Base-by-base conservation (phyloP, 2,113 vertebrate species). In the Nymphicus hollandicus region DNA sequence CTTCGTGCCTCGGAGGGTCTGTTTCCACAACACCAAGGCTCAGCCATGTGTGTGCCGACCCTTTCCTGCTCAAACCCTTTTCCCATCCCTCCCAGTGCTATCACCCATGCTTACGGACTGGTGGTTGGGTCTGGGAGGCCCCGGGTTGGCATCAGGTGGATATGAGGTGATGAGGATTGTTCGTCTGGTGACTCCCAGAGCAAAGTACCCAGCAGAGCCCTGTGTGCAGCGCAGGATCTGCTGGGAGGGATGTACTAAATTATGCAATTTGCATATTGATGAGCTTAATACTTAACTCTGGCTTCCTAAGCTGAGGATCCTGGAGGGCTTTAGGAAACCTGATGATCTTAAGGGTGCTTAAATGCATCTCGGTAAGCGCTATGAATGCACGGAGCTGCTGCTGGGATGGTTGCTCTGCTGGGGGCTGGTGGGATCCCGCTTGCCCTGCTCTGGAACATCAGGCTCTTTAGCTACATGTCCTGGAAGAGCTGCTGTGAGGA, bases 41-140 rank as follows among this genome's bases (percentile, higher is more conserved):
- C 35, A 52, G 17, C 68, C 1, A 0, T 29, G 39, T 29, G 22
- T 8, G 4, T 68, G 19, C 69, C 1, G 0, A 17, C 43, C 16
- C 33, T 22, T 29, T 44, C 33, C 24, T 60, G 44, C 53, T 68
- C 35, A 47, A 50, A 58, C 17, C 55, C 43, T 39, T 68, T 46
- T 50, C 47, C 47, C 52, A 6, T n/a, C 58, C 29, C 17, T 72
- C 53, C 50, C 80, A n/a, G 0, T 3, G 3, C 46, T 47, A 7
- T 53, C 31, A 5, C 14, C 19, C 12, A 0, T 17, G 16, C 11
- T 46, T 29, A 31, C 44, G 41, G 44, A 27, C 28, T 20, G 33
- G 7, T 28, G 16, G 7, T 24, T 41, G 50, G 8, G 19, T 53
- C 86, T 63, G 60, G 69, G 78, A 91, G 55, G 27, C 1, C 1